Evolutionary conservation across 1,140 invertebrate species (phyloP).

Genomic region (Euura lappo): DNA sequence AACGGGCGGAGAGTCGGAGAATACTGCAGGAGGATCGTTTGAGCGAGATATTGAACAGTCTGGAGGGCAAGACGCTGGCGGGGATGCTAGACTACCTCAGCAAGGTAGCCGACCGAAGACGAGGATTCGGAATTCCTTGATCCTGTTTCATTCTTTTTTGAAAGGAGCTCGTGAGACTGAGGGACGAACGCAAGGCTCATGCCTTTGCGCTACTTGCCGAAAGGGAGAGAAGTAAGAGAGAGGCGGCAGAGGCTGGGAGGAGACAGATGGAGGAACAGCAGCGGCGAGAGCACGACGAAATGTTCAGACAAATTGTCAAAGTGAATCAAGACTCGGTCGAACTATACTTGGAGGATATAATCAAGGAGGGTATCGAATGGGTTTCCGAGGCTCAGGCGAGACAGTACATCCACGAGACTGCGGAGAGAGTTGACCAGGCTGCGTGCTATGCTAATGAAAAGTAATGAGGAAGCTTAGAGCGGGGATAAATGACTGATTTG

Average conservation of each 20-base stretch:
- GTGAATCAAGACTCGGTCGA: conserved; percentile 68
- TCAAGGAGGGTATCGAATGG: conserved; percentile 66
- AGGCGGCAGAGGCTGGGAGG: conserved; percentile 74
- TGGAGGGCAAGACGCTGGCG: conserved; percentile 70
- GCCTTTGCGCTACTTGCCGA: conserved; percentile 73
- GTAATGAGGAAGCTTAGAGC: conserved; percentile 8
- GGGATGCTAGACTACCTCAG: conserved; percentile 74
- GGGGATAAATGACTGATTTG: conserved; percentile 22
- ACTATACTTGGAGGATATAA: conserved; percentile 69
- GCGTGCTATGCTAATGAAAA: conserved; percentile 52
- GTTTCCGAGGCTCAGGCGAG: conserved; percentile 64
- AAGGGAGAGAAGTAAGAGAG: conserved; percentile 69
- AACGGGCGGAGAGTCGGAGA: conserved; percentile 39
- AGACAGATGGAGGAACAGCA: conserved; percentile 72
- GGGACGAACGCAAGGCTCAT: conserved; percentile 75
- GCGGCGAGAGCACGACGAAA: conserved; percentile 75
- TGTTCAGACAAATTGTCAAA: conserved; percentile 72
- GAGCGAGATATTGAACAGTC: conserved; percentile 60
- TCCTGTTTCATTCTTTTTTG: conserved; percentile 15
- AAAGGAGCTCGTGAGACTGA: conserved; percentile 71
- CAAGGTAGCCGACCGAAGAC: conserved; percentile 48
- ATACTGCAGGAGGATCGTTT: conserved; percentile 56
- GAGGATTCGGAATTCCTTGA: not conserved
- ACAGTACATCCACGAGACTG: conserved; percentile 61
- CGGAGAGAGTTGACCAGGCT: conserved; percentile 67